These are phyloP conservation scores for Spilarctia lutea DNA, from an alignment of 2,888 invertebrate species.

Conservation along the genomic window DNA sequence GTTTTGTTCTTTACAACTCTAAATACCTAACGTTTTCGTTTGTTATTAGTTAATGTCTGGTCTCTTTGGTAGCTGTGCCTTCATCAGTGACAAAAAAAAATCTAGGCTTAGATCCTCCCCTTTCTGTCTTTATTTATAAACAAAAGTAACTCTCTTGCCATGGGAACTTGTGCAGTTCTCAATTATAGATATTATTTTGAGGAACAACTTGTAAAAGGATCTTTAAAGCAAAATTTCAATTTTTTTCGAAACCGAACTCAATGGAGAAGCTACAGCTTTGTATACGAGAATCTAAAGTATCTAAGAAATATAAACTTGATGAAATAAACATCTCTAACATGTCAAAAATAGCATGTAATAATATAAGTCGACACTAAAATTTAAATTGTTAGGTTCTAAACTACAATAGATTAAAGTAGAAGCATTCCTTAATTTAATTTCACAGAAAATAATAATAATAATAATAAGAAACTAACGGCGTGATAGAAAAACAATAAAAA, in stretches of 20 bases:
- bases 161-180: neutral
- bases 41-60: neutral
- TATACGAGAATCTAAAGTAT: too few species aligned
- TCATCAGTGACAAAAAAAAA: neutral
- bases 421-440: neutral
- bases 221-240: too few species aligned
- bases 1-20: neutral
- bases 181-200: neutral
- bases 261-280: neutral
- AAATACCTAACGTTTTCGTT: neutral
- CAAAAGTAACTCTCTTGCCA: too few species aligned
- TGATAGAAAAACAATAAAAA: neutral
- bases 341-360: neutral
- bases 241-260: neutral
- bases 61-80: neutral
- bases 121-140: too few species aligned
- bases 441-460: neutral
- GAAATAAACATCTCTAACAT: neutral
- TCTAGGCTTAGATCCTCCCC: neutral
- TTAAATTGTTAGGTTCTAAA: neutral
- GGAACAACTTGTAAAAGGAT: too few species aligned
- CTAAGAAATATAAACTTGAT: neutral
- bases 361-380: neutral
- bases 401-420: neutral
- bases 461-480: neutral